A percentile compares a stretch with the other conserved stretches of the same genome.
Evolutionary conservation across 1,140 invertebrate species (phyloP).

Genomic region (Drosophila equinoxialis): DNA sequence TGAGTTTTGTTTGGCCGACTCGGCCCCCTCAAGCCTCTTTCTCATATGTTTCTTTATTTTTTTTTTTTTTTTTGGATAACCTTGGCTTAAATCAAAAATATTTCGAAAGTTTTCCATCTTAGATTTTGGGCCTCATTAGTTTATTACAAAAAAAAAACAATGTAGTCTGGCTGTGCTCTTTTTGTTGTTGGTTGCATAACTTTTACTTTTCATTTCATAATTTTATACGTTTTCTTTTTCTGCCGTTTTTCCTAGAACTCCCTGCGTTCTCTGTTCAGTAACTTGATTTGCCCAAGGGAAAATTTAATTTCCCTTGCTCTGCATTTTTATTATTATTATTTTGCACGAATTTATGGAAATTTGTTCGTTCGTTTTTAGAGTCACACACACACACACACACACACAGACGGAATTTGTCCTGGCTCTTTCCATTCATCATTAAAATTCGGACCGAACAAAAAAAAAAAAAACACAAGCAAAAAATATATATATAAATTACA

Average conservation of each 20-base stretch:
- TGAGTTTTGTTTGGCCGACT: conserved; percentile 45
- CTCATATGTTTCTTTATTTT: conserved; percentile 8
- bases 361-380: conserved; percentile 24
- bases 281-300: conserved; percentile 23
- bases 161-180: neutral
- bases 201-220: neutral
- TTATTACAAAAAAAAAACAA: conserved; percentile 1
- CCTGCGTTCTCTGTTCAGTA: neutral
- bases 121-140: conserved; percentile 5
- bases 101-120: conserved; percentile 12
- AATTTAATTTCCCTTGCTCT: conserved; percentile 52
- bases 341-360: conserved; percentile 63
- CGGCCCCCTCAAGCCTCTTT: neutral
- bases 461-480: conserved; percentile 29
- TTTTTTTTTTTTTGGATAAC: conserved; percentile 10
- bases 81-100: conserved; percentile 48
- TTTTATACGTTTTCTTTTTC: neutral
- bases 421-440: conserved; percentile 60
- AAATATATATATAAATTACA: conserved; percentile 6
- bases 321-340: conserved; percentile 57
- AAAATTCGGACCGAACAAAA: conserved; percentile 47
- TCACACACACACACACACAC: neutral
- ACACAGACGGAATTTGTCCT: conserved; percentile 36
- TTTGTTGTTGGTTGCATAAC: conserved; percentile 12
- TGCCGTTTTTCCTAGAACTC: conserved; percentile 3